Base-by-base conservation (phyloP, 2,888 invertebrate species). In the Oscheius sp. region DNA sequence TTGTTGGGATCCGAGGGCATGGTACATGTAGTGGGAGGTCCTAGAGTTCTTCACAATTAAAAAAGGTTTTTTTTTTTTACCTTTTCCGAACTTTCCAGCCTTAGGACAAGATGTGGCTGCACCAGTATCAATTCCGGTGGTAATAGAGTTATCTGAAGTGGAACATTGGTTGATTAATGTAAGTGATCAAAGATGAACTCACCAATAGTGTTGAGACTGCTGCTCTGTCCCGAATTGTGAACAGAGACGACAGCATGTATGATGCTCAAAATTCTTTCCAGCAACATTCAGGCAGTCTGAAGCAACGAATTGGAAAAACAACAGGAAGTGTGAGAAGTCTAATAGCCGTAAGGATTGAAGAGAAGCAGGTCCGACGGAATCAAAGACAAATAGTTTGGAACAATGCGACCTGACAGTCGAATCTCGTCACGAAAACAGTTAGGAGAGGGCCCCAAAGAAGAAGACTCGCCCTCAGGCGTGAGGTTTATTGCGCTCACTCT, bases 1-100 rank as follows among this genome's bases (percentile, higher is more conserved):
- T 84, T 83, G 73, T 85, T 82, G 1, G 87, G 87, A 68, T 87
- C 87, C 2, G 79, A 60, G 9, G 85, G 80, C 5, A 42, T 73
- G 2, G 66, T 35, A 70, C 86, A 87, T 13, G 73, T 47, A 32
- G 75, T 65, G 7, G 83, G 79, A 9, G 84, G 84, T 10, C 83
- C 84, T 47, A 72, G 35, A 70, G 11, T 48, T 42, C 5, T 21
- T 21, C 13, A 9, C 11, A 21, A 62, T 47, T 35, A 33, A 37
- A 13, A 63, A 63, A 37, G 21, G 21, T 21, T 21, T 47, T 13
- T 63, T 7, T 7, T 13, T 11, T 42, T 21, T 10, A 74, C 74
- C 74, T 13, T 51, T 21, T 9, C 74, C 74, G 35, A 68, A 74
- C 57, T 74, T 74, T 32, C 68, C 74, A 2, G 74, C 74, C 32